Evolutionary conservation across 2,888 invertebrate species (phyloP).

Genomic region (Stramonita haemastoma): DNA sequence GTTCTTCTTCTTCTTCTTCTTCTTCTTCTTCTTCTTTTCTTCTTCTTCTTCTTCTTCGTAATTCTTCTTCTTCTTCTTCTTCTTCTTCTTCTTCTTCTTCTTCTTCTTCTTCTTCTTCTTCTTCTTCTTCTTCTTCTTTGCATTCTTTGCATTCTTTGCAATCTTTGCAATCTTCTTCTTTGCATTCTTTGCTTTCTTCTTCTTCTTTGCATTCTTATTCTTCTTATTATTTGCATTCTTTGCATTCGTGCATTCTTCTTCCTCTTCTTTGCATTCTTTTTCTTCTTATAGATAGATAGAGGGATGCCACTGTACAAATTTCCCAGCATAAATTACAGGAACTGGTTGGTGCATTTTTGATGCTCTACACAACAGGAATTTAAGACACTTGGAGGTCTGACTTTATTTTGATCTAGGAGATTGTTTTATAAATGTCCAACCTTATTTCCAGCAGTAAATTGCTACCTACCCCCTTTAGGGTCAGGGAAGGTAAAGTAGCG

Average conservation of each 20-base stretch:
- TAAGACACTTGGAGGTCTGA: too few relatives aligned
- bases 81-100: neutral
- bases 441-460: too few relatives aligned
- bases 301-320: too few relatives aligned
- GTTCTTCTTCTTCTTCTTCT: slow-evolving; percentile 21
- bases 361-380: too few relatives aligned
- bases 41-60: too few relatives aligned
- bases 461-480: too few relatives aligned
- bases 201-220: neutral
- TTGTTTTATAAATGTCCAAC: too few relatives aligned
- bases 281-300: too few relatives aligned
- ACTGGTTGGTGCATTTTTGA: too few relatives aligned
- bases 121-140: neutral
- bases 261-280: neutral
- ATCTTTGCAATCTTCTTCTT: neutral
- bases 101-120: neutral
- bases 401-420: too few relatives aligned
- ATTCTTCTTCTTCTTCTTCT: neutral
- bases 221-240: neutral
- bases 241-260: neutral
- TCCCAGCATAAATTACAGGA: too few relatives aligned
- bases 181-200: neutral
- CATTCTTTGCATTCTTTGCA: neutral
- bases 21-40: neutral
- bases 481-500: too few relatives aligned